Conservation (phyloP, 1,140 invertebrate species). For the Steinernema khuongi region DNA sequence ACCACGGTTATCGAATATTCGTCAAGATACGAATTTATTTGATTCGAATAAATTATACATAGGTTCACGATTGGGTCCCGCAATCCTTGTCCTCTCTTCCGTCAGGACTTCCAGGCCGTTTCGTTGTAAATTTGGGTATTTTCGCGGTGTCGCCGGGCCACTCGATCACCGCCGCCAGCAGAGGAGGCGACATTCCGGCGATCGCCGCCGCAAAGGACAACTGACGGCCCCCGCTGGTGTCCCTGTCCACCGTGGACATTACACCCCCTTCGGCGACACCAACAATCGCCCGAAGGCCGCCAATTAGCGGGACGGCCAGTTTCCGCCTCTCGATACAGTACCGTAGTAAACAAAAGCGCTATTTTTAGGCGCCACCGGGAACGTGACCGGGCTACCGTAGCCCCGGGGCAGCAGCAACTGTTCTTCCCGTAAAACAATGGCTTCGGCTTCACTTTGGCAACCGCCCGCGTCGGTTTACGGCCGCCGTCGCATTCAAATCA, state of each 20-base stretch:
- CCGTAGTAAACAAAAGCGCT: neutral
- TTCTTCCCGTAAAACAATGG: slow-evolving; percentile 1
- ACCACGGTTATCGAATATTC: too few relatives aligned
- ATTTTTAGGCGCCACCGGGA: neutral
- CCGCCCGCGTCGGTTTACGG: neutral
- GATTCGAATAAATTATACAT: neutral
- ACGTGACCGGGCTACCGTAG: neutral
- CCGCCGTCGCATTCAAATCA: neutral
- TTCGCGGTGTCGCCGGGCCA: neutral
- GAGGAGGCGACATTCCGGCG: neutral
- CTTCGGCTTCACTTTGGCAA: neutral
- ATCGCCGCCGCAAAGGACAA: neutral
- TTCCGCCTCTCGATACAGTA: neutral
- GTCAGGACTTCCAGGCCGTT: neutral
- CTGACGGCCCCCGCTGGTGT: neutral
- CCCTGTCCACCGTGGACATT: slow-evolving; percentile 8
- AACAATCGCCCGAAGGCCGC: neutral
- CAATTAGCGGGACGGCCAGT: neutral
- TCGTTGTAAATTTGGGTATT: slow-evolving; percentile 15
- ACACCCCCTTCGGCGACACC: neutral
- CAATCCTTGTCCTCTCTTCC: neutral
- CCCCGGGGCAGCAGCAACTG: neutral
- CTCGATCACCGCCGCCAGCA: neutral
- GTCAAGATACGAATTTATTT: too few relatives aligned
- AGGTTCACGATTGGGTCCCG: too few relatives aligned